Percentiles rank a stretch among this genome's conserved stretches.
These are phyloP conservation scores for Arbacia lixula DNA, from an alignment of 53 echinoderm and acorn worm genomes.

Conservation along the genomic window DNA sequence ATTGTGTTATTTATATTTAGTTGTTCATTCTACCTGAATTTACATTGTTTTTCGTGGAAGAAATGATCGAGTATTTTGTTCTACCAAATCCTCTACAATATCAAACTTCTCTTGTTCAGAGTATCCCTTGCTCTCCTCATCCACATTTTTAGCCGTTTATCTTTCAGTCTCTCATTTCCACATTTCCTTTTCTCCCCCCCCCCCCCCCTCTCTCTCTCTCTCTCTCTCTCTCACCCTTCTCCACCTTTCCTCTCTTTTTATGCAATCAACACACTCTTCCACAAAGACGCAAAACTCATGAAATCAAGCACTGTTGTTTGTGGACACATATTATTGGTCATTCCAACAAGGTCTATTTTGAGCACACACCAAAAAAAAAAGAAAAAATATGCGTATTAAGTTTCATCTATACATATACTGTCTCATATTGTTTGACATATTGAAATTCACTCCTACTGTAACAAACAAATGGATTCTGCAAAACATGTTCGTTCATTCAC, in stretches of 20 bases:
- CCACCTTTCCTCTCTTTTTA: neutral
- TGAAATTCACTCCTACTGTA: slow-evolving; percentile 46
- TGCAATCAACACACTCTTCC: neutral
- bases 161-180: neutral
- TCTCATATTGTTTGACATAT: slow-evolving; percentile 45
- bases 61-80: too few species aligned
- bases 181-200: neutral
- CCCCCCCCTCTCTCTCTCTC: neutral
- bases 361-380: slow-evolving; percentile 61
- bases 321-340: slow-evolving; percentile 54
- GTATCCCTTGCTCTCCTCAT: neutral
- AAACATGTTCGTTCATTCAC: neutral
- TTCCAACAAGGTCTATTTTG: slow-evolving; percentile 61
- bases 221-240: neutral
- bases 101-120: neutral
- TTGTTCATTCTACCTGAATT: too few species aligned
- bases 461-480: slow-evolving; percentile 24
- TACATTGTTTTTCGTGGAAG: too few species aligned
- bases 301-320: slow-evolving; percentile 29
- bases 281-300: slow-evolving; percentile 6
- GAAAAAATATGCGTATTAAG: slow-evolving; percentile 61
- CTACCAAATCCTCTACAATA: too few species aligned
- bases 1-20: too few species aligned
- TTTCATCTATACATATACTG: slow-evolving; percentile 60
- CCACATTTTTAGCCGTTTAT: neutral